phyloP scores from a whole-genome alignment of 1,140 invertebrate genomes.

The Sitophilus oryzae region DNA sequence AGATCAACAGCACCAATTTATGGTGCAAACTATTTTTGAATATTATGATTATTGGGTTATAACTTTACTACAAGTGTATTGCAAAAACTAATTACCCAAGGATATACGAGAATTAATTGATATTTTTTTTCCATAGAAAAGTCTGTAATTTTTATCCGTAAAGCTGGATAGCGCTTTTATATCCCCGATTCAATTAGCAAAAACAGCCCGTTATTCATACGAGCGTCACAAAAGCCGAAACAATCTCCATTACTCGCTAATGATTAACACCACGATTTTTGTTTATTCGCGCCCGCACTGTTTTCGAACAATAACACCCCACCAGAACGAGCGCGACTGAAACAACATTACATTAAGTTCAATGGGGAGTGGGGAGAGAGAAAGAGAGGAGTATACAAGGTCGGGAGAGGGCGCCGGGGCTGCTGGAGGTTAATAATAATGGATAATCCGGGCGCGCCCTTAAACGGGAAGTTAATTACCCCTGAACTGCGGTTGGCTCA shows the following conservation, averaged over 20 bases:
- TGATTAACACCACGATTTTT: constrained; percentile 21
- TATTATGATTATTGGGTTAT: no score
- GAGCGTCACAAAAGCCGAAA: constrained; percentile 22
- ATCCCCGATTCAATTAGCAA: no score
- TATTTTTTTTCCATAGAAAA: no score
- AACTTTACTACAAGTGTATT: no score
- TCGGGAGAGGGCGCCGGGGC: neutral
- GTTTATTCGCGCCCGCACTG: constrained; percentile 12
- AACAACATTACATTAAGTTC: neutral
- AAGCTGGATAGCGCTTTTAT: no score
- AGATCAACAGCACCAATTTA: no score
- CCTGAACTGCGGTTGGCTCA: constrained; percentile 37
- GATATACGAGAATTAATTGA: no score
- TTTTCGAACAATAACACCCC: constrained; percentile 7
- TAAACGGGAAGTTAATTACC: constrained; percentile 38
- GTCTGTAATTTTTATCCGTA: no score
- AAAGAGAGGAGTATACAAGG: neutral
- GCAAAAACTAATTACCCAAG: no score
- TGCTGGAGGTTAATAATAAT: constrained; percentile 31
- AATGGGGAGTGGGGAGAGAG: neutral
- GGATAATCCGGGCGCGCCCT: constrained; percentile 33
- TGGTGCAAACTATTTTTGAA: no score
- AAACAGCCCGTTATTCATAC: no score
- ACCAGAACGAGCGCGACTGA: constrained; percentile 14
- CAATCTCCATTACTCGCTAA: constrained; percentile 23